Evolutionary conservation across 2,888 invertebrate species (phyloP).

Genomic region (Diarsia brunnea): DNA sequence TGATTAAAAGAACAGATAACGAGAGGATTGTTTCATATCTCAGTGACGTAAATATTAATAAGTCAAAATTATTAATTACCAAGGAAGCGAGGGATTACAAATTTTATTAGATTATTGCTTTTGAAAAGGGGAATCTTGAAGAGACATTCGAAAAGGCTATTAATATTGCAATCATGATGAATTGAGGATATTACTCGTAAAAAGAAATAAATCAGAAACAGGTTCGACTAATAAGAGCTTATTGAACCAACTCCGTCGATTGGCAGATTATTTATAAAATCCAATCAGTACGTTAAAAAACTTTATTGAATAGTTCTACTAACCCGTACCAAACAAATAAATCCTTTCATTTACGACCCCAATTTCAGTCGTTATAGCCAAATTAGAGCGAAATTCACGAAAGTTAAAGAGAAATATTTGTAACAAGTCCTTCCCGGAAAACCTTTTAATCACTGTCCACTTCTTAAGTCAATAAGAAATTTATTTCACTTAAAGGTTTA

Average conservation of each 20-base stretch:
- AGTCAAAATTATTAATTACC: conserved; percentile 53
- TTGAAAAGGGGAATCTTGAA: conserved; percentile 42
- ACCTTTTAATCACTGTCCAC: conserved; percentile 11
- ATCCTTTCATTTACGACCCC: conserved; percentile 24
- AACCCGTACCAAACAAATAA: not conserved
- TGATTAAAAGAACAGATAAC: conserved; percentile 47
- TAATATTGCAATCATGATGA: conserved; percentile 55
- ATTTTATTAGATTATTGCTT: conserved; percentile 53
- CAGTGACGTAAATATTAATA: conserved; percentile 56
- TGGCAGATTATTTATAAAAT: conserved; percentile 8
- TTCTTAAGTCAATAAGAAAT: conserved; percentile 22
- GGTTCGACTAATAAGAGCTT: not conserved
- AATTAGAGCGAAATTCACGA: conserved; percentile 18
- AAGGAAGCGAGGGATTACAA: conserved; percentile 29
- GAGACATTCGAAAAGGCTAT: conserved; percentile 38
- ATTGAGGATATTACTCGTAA: conserved; percentile 32
- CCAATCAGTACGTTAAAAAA: not conserved
- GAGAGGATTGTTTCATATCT: conserved; percentile 50
- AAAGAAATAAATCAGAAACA: conserved; percentile 28
- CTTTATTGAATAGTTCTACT: not conserved
- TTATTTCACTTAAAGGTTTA: conserved; percentile 3
- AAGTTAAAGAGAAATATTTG: conserved; percentile 28
- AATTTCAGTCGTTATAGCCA: conserved; percentile 6
- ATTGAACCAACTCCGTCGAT: not conserved
- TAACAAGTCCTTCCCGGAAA: conserved; percentile 17